phyloP scores from a whole-genome alignment of 2,797 vertebrate species.

The Ctenosaura bakeri region DNA sequence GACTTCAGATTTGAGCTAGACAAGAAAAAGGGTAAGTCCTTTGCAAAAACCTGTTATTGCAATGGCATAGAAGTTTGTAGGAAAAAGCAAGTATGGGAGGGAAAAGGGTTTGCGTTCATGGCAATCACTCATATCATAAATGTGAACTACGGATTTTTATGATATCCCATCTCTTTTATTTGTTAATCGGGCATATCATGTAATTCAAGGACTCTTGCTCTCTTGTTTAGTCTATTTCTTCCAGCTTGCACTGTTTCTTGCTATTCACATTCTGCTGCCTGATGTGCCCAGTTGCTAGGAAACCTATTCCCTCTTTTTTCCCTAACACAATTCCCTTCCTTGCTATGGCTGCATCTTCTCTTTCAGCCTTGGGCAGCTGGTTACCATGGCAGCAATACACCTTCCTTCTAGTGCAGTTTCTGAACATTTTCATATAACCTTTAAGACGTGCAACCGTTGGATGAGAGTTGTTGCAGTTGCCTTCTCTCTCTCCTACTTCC shows the following conservation, averaged over 20 bases:
- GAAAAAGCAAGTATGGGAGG: background rate
- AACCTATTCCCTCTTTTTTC: constrained; percentile 30
- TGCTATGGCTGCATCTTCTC: constrained; percentile 23
- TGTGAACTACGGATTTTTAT: background rate
- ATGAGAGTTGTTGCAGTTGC: background rate
- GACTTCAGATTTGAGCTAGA: background rate
- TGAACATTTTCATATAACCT: constrained; percentile 9
- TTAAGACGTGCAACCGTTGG: constrained; percentile 4
- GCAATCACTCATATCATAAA: background rate
- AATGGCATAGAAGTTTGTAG: background rate
- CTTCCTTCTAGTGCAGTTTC: constrained; percentile 19
- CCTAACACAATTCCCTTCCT: background rate
- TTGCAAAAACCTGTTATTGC: background rate
- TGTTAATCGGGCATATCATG: background rate
- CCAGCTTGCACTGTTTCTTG: constrained; percentile 10
- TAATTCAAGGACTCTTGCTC: background rate
- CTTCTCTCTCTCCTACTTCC: background rate
- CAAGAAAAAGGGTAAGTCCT: background rate
- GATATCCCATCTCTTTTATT: background rate
- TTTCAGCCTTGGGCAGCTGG: constrained; percentile 38
- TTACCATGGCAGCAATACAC: constrained; percentile 44
- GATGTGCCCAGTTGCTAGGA: constrained; percentile 44
- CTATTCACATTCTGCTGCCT: constrained; percentile 19
- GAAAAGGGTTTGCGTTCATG: background rate
- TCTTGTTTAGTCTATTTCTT: constrained; percentile 7